phyloP scores from a whole-genome alignment of 2,888 invertebrate genomes.

The Hirtodrosophila histrioides region DNA sequence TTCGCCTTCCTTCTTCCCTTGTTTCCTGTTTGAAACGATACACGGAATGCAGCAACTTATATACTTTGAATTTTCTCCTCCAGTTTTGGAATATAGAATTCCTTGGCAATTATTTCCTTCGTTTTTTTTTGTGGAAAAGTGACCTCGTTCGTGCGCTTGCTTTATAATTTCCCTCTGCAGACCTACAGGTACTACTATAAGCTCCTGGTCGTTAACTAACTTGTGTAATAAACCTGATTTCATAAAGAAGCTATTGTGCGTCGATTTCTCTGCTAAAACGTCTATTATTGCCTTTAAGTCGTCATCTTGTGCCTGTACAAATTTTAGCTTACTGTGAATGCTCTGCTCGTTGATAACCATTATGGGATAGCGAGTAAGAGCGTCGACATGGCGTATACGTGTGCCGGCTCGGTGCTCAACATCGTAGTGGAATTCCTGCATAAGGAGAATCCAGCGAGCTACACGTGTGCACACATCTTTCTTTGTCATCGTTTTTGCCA shows the following conservation, averaged over 20 bases:
- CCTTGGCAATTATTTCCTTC: neutral
- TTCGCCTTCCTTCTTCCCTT: too few species aligned
- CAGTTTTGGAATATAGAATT: neutral
- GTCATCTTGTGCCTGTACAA: slow-evolving; percentile 42
- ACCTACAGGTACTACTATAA: neutral
- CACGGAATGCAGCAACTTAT: slow-evolving; percentile 1
- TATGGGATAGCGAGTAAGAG: slow-evolving; percentile 31
- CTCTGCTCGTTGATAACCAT: slow-evolving; percentile 25
- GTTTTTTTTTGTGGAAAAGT: neutral
- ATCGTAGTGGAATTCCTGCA: slow-evolving; percentile 3
- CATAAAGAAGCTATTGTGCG: slow-evolving; percentile 13
- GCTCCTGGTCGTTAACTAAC: too few species aligned
- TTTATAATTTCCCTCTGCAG: neutral
- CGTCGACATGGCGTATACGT: slow-evolving; percentile 25
- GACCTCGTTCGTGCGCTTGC: neutral
- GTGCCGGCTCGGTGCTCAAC: slow-evolving; percentile 5
- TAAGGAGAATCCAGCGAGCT: slow-evolving; percentile 6
- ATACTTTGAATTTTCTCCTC: neutral
- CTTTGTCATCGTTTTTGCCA: neutral
- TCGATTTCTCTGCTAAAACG: slow-evolving; percentile 30
- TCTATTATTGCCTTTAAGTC: slow-evolving; percentile 33
- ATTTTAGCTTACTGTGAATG: slow-evolving; percentile 9
- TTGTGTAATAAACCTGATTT: too few species aligned
- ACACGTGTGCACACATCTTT: slow-evolving; percentile 1
- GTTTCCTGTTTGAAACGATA: neutral